These are phyloP conservation scores for Chlamydotis undulata DNA, from an alignment of 2,113 vertebrate species.

Conservation along the genomic window DNA sequence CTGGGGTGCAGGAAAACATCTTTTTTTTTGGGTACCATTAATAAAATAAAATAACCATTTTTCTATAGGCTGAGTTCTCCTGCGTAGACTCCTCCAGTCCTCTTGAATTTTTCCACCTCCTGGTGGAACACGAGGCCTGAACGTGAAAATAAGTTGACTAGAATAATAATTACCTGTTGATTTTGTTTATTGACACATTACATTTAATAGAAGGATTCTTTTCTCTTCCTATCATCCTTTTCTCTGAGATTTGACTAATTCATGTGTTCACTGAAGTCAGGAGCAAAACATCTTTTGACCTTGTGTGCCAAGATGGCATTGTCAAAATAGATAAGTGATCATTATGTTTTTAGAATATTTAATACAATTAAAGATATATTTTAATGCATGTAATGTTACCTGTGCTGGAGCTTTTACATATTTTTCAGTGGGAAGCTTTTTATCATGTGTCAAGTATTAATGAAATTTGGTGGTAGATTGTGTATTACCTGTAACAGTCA, in stretches of 20 bases:
- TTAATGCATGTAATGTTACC: not conserved
- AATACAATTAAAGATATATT: not conserved
- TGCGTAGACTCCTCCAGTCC: not conserved
- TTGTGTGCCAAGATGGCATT: not conserved
- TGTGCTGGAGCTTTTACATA: not conserved
- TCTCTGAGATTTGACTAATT: not conserved
- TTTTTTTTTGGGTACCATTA: not conserved
- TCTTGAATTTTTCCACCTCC: not conserved
- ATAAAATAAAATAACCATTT: rapidly evolving
- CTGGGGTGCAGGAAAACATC: not conserved
- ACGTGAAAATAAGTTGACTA: not conserved
- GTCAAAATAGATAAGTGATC: not conserved
- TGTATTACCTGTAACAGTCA: not conserved
- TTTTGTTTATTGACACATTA: not conserved
- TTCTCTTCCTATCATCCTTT: not conserved
- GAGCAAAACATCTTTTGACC: not conserved
- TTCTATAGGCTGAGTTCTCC: not conserved
- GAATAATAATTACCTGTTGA: not conserved
- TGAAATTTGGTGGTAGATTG: not conserved
- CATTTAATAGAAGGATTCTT: not conserved
- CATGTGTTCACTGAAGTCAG: not conserved
- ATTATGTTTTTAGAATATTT: not conserved
- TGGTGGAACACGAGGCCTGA: not conserved
- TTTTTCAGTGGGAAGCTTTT: not conserved
- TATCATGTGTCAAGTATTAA: not conserved